These are phyloP conservation scores for Dicentrarchus labrax DNA, from an alignment of 2,113 vertebrate species.

Conservation along the genomic window DNA sequence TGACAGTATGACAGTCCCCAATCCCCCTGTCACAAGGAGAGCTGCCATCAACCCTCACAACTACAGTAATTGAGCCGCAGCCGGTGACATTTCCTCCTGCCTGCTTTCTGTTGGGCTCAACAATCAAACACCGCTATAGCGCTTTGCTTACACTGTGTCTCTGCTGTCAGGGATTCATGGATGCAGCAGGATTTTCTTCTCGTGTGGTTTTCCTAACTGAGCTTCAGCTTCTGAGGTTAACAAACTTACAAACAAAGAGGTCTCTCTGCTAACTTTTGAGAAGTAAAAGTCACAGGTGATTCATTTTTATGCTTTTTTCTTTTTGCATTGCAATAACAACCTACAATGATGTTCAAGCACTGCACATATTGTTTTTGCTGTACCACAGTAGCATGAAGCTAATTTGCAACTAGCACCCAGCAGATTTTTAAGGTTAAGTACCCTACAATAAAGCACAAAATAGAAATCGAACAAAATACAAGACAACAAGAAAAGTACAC, in stretches of 20 bases:
- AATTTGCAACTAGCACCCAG: background rate
- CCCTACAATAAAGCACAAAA: background rate
- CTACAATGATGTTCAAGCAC: slow-evolving; percentile 3
- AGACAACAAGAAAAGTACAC: background rate
- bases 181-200: slow-evolving; percentile 37
- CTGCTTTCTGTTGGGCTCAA: slow-evolving; percentile 57
- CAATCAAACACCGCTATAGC: slow-evolving; percentile 52
- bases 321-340: background rate
- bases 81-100: slow-evolving; percentile 60
- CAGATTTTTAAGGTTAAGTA: background rate
- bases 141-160: slow-evolving; percentile 34
- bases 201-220: background rate
- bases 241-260: background rate
- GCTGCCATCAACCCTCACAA: slow-evolving; percentile 54
- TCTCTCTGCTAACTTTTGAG: background rate
- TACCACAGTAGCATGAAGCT: background rate
- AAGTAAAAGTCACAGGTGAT: no score
- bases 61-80: slow-evolving; percentile 71
- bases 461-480: background rate
- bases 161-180: slow-evolving; percentile 46
- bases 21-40: slow-evolving; percentile 57
- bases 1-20: slow-evolving; percentile 62
- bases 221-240: slow-evolving; percentile 15
- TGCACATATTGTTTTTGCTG: background rate
- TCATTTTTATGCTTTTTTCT: background rate